phyloP scores from a whole-genome alignment of 2,888 invertebrate genomes.

The Labia minor region DNA sequence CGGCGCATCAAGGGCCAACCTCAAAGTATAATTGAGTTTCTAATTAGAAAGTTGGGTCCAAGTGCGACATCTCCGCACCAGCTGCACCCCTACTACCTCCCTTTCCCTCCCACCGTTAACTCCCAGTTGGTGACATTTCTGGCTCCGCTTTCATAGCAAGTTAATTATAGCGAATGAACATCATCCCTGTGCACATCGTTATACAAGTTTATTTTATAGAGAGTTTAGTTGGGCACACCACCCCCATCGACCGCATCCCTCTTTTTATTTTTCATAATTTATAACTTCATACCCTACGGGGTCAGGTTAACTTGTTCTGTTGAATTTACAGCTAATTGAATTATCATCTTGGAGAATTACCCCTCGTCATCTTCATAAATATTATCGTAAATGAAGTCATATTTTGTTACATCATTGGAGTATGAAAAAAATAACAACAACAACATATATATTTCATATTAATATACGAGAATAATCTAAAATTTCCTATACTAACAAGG shows the following conservation, averaged over 20 bases:
- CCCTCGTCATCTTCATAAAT: too few relatives aligned
- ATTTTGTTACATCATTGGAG: too few relatives aligned
- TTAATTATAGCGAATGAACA: constrained; percentile 3
- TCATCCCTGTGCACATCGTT: constrained; percentile 3
- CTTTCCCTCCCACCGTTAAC: neutral
- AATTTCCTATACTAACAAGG: too few relatives aligned
- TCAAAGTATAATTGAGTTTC: constrained; percentile 21
- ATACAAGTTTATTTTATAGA: constrained; percentile 8
- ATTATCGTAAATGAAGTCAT: too few relatives aligned
- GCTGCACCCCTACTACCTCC: neutral
- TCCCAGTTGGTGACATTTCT: too few relatives aligned
- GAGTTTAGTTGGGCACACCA: neutral
- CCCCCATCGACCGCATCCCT: neutral
- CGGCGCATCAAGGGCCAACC: neutral
- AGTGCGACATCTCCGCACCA: constrained; percentile 1
- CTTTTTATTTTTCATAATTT: constrained; percentile 1
- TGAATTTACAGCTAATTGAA: neutral
- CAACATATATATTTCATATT: too few relatives aligned
- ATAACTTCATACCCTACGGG: neutral
- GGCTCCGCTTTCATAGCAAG: neutral
- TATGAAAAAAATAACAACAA: too few relatives aligned
- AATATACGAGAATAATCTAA: too few relatives aligned
- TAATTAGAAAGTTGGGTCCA: constrained; percentile 22
- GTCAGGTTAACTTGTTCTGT: constrained; percentile 1
- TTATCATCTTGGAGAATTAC: neutral